A percentile compares a stretch with the other conserved stretches of the same genome.
Conservation (phyloP, 2,113 vertebrate species). For the Thinocorus orbignyianus region DNA sequence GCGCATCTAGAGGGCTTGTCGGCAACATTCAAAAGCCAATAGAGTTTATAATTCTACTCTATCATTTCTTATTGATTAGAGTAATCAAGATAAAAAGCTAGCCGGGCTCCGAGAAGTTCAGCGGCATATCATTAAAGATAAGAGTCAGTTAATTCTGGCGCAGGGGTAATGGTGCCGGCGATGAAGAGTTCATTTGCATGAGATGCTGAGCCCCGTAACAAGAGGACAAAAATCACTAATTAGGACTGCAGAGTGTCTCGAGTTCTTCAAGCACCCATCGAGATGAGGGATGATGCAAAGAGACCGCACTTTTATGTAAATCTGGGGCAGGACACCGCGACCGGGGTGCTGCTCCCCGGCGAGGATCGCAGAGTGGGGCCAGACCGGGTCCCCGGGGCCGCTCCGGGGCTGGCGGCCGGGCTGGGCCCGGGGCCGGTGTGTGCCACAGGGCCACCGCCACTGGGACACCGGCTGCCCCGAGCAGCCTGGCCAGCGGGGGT, state of each 20-base stretch:
- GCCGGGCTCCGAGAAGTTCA: slow-evolving; percentile 83
- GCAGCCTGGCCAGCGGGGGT: not conserved
- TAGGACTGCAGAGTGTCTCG: slow-evolving; percentile 86
- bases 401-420: not conserved
- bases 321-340: slow-evolving; percentile 63
- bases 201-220: slow-evolving; percentile 87
- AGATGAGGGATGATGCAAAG: slow-evolving; percentile 72
- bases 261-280: slow-evolving; percentile 84
- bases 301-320: slow-evolving; percentile 74
- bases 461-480: not conserved
- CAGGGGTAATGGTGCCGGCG: slow-evolving; percentile 83
- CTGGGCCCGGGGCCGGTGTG: not conserved
- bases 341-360: slow-evolving; percentile 31
- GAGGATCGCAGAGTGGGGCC: not conserved
- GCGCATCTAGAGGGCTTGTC: slow-evolving; percentile 80
- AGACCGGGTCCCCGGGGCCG: not conserved
- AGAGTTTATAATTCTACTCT: slow-evolving; percentile 86
- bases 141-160: slow-evolving; percentile 90
- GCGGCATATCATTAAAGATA: slow-evolving; percentile 89
- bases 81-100: slow-evolving; percentile 89
- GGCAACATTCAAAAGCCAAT: slow-evolving; percentile 84
- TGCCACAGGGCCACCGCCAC: not conserved
- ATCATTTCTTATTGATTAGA: slow-evolving; percentile 89
- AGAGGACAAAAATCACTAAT: slow-evolving; percentile 98
- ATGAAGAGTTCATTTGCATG: slow-evolving; percentile 94